phyloP scores from a whole-genome alignment of 2,797 vertebrate species.

The Geotrypetes seraphini region DNA sequence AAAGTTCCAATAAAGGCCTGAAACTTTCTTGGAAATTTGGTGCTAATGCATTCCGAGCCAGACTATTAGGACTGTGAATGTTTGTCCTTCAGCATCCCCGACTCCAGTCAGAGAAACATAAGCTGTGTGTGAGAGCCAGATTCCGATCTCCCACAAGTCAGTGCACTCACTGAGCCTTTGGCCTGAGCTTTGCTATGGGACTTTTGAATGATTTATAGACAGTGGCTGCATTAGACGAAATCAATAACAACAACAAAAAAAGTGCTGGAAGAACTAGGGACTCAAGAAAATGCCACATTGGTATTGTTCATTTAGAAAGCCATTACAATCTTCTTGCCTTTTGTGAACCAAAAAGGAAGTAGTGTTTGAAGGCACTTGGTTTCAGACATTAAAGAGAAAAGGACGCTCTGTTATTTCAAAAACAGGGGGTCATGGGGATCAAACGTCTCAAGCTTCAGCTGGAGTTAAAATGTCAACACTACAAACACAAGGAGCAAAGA shows the following conservation, averaged over 20 bases:
- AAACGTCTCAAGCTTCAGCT: slow-evolving; percentile 17
- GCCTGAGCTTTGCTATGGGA: too few species aligned
- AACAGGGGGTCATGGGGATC: slow-evolving; percentile 23
- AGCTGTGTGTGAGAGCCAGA: too few species aligned
- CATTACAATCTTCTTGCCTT: slow-evolving; percentile 35
- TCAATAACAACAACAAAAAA: slow-evolving; percentile 21
- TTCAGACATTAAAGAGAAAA: slow-evolving; percentile 29
- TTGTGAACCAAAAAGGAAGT: slow-evolving; percentile 20
- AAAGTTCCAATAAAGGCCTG: too few species aligned
- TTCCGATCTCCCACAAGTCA: too few species aligned
- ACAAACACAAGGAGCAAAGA: slow-evolving; percentile 6
- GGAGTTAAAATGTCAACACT: slow-evolving; percentile 13
- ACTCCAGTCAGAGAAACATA: too few species aligned
- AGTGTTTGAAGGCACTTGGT: slow-evolving; percentile 28
- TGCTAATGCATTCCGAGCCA: too few species aligned
- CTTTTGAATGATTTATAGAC: too few species aligned
- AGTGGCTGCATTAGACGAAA: too few species aligned
- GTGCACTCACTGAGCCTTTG: too few species aligned
- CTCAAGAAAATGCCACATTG: slow-evolving; percentile 37
- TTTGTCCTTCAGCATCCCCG: too few species aligned
- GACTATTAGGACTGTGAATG: too few species aligned
- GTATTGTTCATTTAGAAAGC: slow-evolving; percentile 34
- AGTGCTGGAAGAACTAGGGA: slow-evolving; percentile 17
- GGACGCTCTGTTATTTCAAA: slow-evolving; percentile 24
- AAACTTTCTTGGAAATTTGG: too few species aligned